A percentile compares a stretch with the other conserved stretches of the same genome.
phyloP scores from a whole-genome alignment of 2,113 vertebrate species.

The Xenopus borealis region DNA sequence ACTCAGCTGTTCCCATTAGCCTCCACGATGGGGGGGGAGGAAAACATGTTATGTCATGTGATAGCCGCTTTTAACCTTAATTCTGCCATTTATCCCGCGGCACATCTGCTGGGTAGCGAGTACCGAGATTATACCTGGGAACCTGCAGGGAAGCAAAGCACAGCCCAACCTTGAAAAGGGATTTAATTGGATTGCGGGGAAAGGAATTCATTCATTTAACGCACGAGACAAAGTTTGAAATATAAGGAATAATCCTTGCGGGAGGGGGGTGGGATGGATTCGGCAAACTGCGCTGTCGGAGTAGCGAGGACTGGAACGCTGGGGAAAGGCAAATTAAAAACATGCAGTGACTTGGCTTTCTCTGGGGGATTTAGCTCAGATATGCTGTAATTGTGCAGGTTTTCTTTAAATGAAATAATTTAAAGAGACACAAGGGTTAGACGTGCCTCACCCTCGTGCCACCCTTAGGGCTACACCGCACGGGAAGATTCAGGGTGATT shows the following conservation, averaged over 20 bases:
- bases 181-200: background rate
- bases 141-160: conserved; percentile 1
- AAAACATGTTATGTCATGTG: conserved; percentile 11
- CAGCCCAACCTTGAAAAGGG: background rate
- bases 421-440: no score
- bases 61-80: conserved; percentile 7
- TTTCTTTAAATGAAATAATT: no score
- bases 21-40: conserved; percentile 1
- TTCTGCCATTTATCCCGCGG: conserved; percentile 5
- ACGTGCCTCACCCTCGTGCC: no score
- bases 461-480: no score
- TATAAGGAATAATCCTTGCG: background rate
- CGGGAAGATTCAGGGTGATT: no score
- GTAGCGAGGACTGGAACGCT: no score
- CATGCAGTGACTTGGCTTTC: no score
- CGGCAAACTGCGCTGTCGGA: no score
- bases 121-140: conserved; percentile 17
- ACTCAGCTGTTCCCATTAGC: conserved; percentile 17
- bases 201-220: background rate
- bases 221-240: background rate
- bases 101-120: conserved; percentile 9
- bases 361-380: no score
- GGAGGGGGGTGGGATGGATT: no score
- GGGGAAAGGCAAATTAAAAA: no score
- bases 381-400: no score